phyloP scores from a whole-genome alignment of 1,140 invertebrate genomes.

The Drosophila kanapiae region DNA sequence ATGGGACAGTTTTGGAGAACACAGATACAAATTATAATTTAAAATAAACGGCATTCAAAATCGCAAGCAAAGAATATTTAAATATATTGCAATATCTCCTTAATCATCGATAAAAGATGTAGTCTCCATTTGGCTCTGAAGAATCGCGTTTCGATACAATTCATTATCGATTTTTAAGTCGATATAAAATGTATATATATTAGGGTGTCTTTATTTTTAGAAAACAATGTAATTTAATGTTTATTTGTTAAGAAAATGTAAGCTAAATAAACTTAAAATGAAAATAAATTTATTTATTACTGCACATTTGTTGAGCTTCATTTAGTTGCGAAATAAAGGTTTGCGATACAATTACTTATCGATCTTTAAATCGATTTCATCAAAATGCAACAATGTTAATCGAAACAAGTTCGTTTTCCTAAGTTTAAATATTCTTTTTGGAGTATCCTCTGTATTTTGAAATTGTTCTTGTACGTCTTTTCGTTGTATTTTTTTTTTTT shows the following conservation, averaged over 20 bases:
- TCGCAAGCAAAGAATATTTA: no score
- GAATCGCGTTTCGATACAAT: no score
- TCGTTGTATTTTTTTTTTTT: slow-evolving; percentile 21
- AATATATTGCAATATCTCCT: background rate
- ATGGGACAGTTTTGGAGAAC: background rate
- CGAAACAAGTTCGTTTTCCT: background rate
- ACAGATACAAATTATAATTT: background rate
- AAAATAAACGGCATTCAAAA: background rate
- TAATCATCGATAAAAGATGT: background rate
- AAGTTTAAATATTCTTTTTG: background rate
- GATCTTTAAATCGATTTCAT: background rate
- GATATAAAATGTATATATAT: no score
- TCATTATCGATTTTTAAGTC: no score
- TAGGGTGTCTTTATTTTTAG: no score
- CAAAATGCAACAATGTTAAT: background rate
- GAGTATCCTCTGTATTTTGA: slow-evolving; percentile 1
- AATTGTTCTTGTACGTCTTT: slow-evolving; percentile 8
- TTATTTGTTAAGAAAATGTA: no score
- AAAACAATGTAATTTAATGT: no score
- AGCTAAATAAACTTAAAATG: no score
- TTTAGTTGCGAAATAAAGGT: no score
- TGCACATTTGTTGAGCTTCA: no score
- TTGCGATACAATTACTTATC: background rate
- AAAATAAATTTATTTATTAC: no score
- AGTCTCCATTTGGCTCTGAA: no score